Conservation (phyloP, 1,140 invertebrate genomes). For the Euwallacea similis region DNA sequence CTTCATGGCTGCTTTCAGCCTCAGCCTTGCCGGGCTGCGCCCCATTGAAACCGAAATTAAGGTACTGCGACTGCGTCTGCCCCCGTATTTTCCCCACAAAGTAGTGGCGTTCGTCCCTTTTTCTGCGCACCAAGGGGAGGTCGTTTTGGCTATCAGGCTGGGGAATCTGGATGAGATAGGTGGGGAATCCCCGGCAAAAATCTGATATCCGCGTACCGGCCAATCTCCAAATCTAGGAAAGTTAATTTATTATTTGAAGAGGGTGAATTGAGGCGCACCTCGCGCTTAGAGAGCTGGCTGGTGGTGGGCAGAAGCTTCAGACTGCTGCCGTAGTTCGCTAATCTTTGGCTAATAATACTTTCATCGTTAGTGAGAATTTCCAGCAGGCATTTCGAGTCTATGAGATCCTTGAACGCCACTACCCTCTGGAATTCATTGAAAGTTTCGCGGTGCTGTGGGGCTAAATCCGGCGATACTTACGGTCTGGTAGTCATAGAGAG, state of each 20-base stretch:
- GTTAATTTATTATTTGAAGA: conserved; percentile 11
- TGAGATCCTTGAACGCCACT: conserved; percentile 46
- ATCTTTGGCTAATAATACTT: conserved; percentile 39
- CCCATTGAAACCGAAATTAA: conserved; percentile 62
- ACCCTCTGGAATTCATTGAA: conserved; percentile 38
- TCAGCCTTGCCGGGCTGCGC: conserved; percentile 72
- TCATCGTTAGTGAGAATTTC: conserved; percentile 43
- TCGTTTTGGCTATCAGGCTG: conserved; percentile 26
- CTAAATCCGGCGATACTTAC: conserved; percentile 35
- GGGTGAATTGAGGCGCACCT: conserved; percentile 32
- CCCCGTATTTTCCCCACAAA: conserved; percentile 56
- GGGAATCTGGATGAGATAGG: conserved; percentile 43
- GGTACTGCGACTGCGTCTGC: conserved; percentile 81
- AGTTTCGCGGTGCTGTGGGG: not conserved
- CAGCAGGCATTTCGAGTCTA: conserved; percentile 44
- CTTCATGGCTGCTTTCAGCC: conserved; percentile 71
- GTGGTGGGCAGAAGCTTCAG: conserved; percentile 40
- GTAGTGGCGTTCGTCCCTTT: conserved; percentile 40
- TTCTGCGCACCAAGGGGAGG: conserved; percentile 30
- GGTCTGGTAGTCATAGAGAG: conserved; percentile 46
- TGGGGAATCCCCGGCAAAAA: conserved; percentile 49
- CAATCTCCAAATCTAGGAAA: conserved; percentile 43
- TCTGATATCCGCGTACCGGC: conserved; percentile 46
- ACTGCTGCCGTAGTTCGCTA: conserved; percentile 24
- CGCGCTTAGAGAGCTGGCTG: conserved; percentile 43